These are phyloP conservation scores for Loxodonta africana DNA, from an alignment of 2,113 vertebrate species.

Conservation along the genomic window DNA sequence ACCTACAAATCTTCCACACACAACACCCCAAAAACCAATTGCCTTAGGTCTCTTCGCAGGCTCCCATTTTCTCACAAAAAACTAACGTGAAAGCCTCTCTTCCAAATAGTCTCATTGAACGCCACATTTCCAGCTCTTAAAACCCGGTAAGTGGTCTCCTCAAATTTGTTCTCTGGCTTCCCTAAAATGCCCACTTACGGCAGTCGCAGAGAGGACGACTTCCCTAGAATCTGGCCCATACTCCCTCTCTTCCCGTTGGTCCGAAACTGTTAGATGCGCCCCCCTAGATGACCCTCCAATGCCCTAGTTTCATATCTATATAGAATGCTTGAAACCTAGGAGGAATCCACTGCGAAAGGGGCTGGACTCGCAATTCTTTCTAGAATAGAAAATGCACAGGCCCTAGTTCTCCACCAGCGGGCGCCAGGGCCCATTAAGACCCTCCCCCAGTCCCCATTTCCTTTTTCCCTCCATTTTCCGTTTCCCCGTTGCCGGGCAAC, in stretches of 20 bases:
- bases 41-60: neutral
- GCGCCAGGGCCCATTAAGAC: slow-evolving; percentile 69
- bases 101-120: slow-evolving; percentile 21
- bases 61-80: slow-evolving; percentile 53
- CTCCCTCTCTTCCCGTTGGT: neutral
- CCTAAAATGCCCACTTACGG: slow-evolving; percentile 36
- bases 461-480: slow-evolving; percentile 85
- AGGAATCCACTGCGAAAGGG: neutral
- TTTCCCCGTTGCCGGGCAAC: slow-evolving; percentile 84
- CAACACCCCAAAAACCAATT: neutral
- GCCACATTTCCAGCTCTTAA: slow-evolving; percentile 37
- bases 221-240: slow-evolving; percentile 45
- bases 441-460: slow-evolving; percentile 77
- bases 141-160: neutral
- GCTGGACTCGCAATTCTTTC: slow-evolving; percentile 61
- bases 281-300: slow-evolving; percentile 49
- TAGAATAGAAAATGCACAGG: slow-evolving; percentile 48
- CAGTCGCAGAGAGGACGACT: neutral
- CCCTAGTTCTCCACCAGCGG: slow-evolving; percentile 70
- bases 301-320: slow-evolving; percentile 67
- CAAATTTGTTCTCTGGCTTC: slow-evolving; percentile 45
- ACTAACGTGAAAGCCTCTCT: slow-evolving; percentile 44
- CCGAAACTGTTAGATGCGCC: slow-evolving; percentile 3
- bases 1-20: slow-evolving; percentile 51
- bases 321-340: slow-evolving; percentile 22